Percentiles rank a stretch among this genome's conserved stretches.
Conservation (phyloP, 2,797 vertebrate species). For the Eulemur albifrons region DNA sequence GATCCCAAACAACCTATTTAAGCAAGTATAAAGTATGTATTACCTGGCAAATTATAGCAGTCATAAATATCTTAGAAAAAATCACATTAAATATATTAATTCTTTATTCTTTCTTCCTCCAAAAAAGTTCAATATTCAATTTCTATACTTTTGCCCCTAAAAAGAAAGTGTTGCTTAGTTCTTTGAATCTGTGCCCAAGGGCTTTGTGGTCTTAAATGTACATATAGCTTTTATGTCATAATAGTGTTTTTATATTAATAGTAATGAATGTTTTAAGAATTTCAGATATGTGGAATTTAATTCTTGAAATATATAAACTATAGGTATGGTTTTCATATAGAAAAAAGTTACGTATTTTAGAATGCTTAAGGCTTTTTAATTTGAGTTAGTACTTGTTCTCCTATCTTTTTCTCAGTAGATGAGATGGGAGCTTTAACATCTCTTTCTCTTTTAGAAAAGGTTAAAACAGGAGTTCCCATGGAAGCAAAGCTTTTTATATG, state of each 20-base stretch:
- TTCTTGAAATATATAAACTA: not conserved
- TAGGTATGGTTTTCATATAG: not conserved
- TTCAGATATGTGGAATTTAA: not conserved
- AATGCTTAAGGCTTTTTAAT: not conserved
- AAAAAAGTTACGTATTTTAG: not conserved
- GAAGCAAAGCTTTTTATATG: not conserved
- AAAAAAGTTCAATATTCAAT: not conserved
- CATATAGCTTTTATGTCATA: not conserved
- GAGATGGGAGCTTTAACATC: not conserved
- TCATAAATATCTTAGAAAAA: not conserved
- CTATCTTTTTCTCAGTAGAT: not conserved
- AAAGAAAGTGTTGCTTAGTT: not conserved
- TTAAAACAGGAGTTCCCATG: not conserved
- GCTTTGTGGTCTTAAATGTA: not conserved
- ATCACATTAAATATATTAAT: conserved; percentile 12
- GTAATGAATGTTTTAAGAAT: conserved; percentile 2
- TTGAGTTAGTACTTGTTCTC: not conserved
- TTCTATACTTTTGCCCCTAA: not conserved
- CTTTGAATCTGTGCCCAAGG: not conserved
- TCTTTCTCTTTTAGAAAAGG: not conserved
- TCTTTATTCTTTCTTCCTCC: not conserved
- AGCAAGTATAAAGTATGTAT: not conserved
- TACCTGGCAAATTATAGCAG: not conserved
- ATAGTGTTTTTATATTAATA: conserved; percentile 3
- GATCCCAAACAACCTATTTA: not conserved